Evolutionary conservation across 2,888 invertebrate species (phyloP).

Genomic region (Dicycla oo): DNA sequence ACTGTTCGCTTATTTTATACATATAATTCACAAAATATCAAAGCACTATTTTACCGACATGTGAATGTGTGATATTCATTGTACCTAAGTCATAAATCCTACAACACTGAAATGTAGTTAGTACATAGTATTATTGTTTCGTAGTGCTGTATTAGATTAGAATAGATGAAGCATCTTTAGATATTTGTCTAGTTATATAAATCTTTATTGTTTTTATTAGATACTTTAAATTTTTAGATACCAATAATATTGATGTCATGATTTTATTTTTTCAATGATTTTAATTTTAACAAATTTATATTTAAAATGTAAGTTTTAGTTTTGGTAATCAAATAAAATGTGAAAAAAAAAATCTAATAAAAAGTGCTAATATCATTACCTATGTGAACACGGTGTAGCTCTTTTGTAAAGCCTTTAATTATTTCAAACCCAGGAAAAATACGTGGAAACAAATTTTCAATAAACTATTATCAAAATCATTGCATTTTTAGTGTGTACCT

Average conservation of each 20-base stretch:
- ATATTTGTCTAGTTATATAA: constrained; percentile 12
- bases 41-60: constrained; percentile 8
- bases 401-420: constrained; percentile 26
- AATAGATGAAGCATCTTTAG: constrained; percentile 12
- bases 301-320: constrained; percentile 1
- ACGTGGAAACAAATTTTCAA: constrained; percentile 44
- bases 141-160: constrained; percentile 34
- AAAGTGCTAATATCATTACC: constrained; percentile 14
- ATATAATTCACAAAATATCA: not conserved
- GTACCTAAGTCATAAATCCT: not conserved
- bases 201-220: not conserved
- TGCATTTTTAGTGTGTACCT: constrained; percentile 27
- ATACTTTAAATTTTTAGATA: constrained; percentile 1
- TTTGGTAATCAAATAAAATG: not conserved
- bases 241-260: not conserved
- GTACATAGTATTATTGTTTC: constrained; percentile 24
- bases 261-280: not conserved
- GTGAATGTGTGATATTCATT: constrained; percentile 43
- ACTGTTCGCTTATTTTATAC: not conserved
- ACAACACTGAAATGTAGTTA: constrained; percentile 10
- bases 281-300: constrained; percentile 3
- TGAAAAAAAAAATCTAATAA: too few relatives aligned
- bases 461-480: constrained; percentile 42
- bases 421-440: constrained; percentile 13
- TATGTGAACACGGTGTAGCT: not conserved